Evolutionary conservation across 2,888 invertebrate species (phyloP).

Genomic region (Argynnis bischoffii): DNA sequence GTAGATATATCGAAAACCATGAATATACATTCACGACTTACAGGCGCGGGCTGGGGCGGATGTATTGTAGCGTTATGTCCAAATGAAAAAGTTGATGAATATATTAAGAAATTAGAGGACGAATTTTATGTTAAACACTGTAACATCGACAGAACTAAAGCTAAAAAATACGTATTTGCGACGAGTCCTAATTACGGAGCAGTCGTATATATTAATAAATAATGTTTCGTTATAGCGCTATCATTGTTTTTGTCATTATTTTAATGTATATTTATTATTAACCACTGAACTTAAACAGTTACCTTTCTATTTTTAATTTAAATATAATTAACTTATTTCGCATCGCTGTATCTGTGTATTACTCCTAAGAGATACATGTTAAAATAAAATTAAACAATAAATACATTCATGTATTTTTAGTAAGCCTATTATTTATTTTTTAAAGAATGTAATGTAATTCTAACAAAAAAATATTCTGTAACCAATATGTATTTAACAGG

Average conservation of each 20-base stretch:
- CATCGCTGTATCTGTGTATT: too few species aligned
- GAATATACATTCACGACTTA: slow-evolving; percentile 93
- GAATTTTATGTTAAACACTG: slow-evolving; percentile 85
- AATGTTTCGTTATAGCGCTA: not conserved
- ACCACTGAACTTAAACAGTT: too few species aligned
- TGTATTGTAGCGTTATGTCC: slow-evolving; percentile 94
- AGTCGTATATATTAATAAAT: slow-evolving; percentile 67
- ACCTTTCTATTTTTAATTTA: too few species aligned
- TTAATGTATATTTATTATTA: not conserved
- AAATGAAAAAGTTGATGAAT: slow-evolving; percentile 84
- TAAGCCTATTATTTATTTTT: too few species aligned
- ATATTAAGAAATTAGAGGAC: slow-evolving; percentile 86
- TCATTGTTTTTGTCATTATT: not conserved
- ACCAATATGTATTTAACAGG: too few species aligned
- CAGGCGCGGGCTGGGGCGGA: slow-evolving; percentile 99
- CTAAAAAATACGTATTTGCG: slow-evolving; percentile 85
- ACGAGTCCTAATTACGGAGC: slow-evolving; percentile 88
- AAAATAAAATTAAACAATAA: too few species aligned
- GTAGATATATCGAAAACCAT: slow-evolving; percentile 87
- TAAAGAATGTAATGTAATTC: too few species aligned
- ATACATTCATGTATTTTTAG: too few species aligned
- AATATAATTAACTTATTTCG: too few species aligned
- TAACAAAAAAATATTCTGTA: too few species aligned
- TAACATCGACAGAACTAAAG: slow-evolving; percentile 76
- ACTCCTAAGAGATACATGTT: too few species aligned